Conservation (phyloP, 1,140 invertebrate species). For the Eumeta japonica region DNA sequence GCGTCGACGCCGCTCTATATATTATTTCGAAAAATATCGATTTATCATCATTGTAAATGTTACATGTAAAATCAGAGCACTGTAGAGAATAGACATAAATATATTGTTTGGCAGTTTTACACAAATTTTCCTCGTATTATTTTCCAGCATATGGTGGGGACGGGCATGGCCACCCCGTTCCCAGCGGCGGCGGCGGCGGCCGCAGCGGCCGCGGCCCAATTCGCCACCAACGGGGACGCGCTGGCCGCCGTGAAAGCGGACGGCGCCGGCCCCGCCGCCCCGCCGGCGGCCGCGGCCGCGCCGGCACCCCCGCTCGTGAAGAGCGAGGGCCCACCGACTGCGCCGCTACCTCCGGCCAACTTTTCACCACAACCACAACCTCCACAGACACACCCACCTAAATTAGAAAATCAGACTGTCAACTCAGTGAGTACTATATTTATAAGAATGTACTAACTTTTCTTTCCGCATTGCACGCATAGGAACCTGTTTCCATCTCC, state of each 20-base stretch:
- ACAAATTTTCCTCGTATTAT: no score
- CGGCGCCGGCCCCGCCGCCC: slow-evolving; percentile 47
- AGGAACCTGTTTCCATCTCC: no score
- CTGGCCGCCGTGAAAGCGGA: slow-evolving; percentile 60
- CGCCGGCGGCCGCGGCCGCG: slow-evolving; percentile 38
- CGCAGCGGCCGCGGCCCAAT: slow-evolving; percentile 62
- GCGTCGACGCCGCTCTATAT: no score
- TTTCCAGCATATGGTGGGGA: slow-evolving; percentile 93
- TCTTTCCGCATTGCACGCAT: no score
- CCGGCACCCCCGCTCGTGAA: slow-evolving; percentile 50
- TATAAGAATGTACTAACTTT: no score
- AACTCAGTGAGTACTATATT: slow-evolving; percentile 50
- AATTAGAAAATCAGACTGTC: slow-evolving; percentile 55
- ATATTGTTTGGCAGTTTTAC: no score
- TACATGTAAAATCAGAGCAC: no score
- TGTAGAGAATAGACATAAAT: no score
- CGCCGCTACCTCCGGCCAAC: slow-evolving; percentile 41
- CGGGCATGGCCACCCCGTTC: slow-evolving; percentile 84
- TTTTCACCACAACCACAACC: slow-evolving; percentile 52
- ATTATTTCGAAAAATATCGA: no score
- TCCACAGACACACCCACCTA: slow-evolving; percentile 39
- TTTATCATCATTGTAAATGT: no score
- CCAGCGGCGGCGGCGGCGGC: slow-evolving; percentile 73
- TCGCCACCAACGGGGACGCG: slow-evolving; percentile 70
- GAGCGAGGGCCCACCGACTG: slow-evolving; percentile 48